Conservation (phyloP, 1,140 invertebrate species). For the Homalodisca vitripennis region DNA sequence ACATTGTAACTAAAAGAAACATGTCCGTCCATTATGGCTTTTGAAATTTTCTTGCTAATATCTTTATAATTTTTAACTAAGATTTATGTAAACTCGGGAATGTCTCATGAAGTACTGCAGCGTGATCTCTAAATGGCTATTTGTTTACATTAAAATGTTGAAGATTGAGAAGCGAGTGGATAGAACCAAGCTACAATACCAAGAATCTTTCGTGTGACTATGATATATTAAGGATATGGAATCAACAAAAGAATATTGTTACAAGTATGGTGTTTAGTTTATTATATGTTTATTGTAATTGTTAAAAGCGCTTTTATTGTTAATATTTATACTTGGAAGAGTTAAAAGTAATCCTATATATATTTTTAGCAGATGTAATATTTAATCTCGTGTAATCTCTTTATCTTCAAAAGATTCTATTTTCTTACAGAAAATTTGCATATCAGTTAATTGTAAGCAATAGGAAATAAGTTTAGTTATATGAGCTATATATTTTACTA, state of each 20-base stretch:
- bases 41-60: no score
- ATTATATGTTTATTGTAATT: slow-evolving; percentile 18
- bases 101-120: neutral
- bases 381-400: neutral
- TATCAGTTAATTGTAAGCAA: slow-evolving; percentile 21
- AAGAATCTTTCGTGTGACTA: neutral
- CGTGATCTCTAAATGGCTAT: neutral
- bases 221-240: neutral
- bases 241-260: neutral
- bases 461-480: slow-evolving; percentile 9
- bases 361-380: slow-evolving; percentile 24
- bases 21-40: no score
- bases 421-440: slow-evolving; percentile 19
- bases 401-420: slow-evolving; percentile 17
- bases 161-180: neutral
- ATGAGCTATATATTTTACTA: slow-evolving; percentile 13
- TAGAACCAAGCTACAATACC: neutral
- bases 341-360: slow-evolving; percentile 2
- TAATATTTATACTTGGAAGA: slow-evolving; percentile 2
- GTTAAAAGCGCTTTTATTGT: slow-evolving; percentile 20
- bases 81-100: no score
- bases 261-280: slow-evolving; percentile 20
- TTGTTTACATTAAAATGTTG: neutral
- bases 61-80: no score
- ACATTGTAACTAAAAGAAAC: no score